Percentiles rank a stretch among this genome's conserved stretches.
phyloP scores from a whole-genome alignment of 2,113 vertebrate genomes.

The Pagrus major region DNA sequence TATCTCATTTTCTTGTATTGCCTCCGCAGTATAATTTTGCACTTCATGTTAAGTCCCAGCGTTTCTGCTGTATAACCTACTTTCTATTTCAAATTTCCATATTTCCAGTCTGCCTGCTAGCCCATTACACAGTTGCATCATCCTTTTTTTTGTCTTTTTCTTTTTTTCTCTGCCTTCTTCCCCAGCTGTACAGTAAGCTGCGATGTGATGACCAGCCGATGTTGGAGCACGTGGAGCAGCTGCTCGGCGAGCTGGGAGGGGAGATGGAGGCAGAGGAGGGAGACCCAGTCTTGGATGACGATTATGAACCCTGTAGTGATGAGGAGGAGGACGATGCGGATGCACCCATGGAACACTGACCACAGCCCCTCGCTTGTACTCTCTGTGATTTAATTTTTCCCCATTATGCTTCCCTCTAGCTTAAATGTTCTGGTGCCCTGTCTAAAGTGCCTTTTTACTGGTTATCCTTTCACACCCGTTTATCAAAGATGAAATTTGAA shows the following conservation, averaged over 20 bases:
- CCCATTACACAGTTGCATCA: constrained; percentile 13
- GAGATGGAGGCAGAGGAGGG: constrained; percentile 73
- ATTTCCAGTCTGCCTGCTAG: neutral
- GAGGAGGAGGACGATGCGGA: constrained; percentile 72
- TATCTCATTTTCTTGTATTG: constrained; percentile 45
- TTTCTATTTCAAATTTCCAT: constrained; percentile 13
- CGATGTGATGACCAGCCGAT: constrained; percentile 83
- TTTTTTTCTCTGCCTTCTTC: neutral
- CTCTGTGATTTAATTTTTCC: constrained; percentile 4
- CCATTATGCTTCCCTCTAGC: constrained; percentile 15
- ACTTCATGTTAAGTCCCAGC: constrained; percentile 16
- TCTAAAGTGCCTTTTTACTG: constrained; percentile 61
- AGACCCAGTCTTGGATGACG: constrained; percentile 62
- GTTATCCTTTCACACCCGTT: constrained; percentile 37
- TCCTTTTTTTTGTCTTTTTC: constrained; percentile 1
- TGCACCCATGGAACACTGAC: constrained; percentile 85
- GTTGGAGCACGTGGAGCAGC: constrained; percentile 84
- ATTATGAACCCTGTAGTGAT: constrained; percentile 80
- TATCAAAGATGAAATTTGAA: constrained; percentile 49
- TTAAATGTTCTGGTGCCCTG: constrained; percentile 23
- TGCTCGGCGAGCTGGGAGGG: constrained; percentile 81
- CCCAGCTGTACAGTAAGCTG: constrained; percentile 84
- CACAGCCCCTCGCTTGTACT: neutral
- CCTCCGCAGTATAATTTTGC: constrained; percentile 17
- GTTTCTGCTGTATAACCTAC: constrained; percentile 33